A percentile compares a stretch with the other conserved stretches of the same genome.
Conservation (phyloP, 2,113 vertebrate species). For the Zosterops lateralis region DNA sequence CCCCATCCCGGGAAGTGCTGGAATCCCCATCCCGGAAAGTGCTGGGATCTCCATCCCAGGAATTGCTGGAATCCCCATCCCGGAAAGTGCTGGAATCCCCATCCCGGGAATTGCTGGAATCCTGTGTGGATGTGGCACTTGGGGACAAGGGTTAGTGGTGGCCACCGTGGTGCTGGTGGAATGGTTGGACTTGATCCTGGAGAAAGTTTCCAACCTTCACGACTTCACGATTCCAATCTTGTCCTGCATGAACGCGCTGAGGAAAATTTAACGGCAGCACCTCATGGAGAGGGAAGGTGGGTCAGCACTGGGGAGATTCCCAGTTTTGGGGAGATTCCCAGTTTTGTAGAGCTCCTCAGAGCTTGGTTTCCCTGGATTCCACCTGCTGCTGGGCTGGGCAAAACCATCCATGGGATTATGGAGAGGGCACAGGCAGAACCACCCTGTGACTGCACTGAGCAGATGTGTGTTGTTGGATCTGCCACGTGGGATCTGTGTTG, state of each 20-base stretch:
- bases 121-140: neutral
- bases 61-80: too few relatives aligned
- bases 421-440: neutral
- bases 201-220: rapidly evolving
- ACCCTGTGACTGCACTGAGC: rapidly evolving
- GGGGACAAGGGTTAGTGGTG: neutral
- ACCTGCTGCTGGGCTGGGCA: neutral
- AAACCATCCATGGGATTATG: neutral
- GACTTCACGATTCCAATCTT: rapidly evolving
- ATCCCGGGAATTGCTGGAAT: neutral
- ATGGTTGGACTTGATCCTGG: neutral
- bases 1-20: too few relatives aligned
- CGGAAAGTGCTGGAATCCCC: too few relatives aligned
- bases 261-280: neutral
- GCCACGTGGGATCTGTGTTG: too few relatives aligned
- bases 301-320: neutral
- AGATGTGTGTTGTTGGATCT: too few relatives aligned
- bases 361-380: neutral
- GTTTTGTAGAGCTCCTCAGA: neutral
- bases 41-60: too few relatives aligned
- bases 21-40: too few relatives aligned
- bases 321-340: neutral
- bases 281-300: neutral
- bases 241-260: rapidly evolving
- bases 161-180: too few relatives aligned